These are phyloP conservation scores for Galago senegalensis DNA, from an alignment of 2,797 vertebrate genomes.

Conservation along the genomic window DNA sequence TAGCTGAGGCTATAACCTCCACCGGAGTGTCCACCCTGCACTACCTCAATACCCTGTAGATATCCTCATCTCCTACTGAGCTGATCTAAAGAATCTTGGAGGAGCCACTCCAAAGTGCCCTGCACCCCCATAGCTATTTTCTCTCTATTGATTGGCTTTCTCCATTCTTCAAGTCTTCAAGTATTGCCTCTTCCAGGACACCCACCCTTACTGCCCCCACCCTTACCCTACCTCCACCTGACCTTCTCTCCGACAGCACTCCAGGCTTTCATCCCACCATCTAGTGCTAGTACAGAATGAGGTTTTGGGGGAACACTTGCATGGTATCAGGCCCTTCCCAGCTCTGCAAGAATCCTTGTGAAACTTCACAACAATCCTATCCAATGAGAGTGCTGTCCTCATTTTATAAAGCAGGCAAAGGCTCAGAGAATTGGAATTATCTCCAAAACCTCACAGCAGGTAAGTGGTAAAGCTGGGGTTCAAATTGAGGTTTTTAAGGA, in stretches of 20 bases:
- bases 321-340: background rate
- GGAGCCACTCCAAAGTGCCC: background rate
- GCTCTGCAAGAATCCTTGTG: background rate
- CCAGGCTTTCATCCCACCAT: too few relatives aligned
- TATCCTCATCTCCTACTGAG: background rate
- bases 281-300: background rate
- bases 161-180: background rate
- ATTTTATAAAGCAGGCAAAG: background rate
- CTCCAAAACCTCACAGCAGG: background rate
- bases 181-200: background rate
- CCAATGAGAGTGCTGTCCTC: background rate
- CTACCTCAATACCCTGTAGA: fast-evolving
- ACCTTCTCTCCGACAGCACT: background rate
- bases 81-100: background rate
- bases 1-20: too few relatives aligned
- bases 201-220: background rate
- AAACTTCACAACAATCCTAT: background rate
- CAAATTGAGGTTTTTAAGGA: background rate
- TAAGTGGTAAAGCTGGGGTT: background rate
- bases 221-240: background rate
- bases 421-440: background rate
- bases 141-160: background rate
- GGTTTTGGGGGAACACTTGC: background rate
- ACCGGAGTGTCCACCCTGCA: fast-evolving
- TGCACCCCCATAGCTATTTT: background rate